Evolutionary conservation across 2,797 vertebrate genomes (phyloP), one percentile per base, ranked within the genome.

Genomic region (Salmo trutta): DNA sequence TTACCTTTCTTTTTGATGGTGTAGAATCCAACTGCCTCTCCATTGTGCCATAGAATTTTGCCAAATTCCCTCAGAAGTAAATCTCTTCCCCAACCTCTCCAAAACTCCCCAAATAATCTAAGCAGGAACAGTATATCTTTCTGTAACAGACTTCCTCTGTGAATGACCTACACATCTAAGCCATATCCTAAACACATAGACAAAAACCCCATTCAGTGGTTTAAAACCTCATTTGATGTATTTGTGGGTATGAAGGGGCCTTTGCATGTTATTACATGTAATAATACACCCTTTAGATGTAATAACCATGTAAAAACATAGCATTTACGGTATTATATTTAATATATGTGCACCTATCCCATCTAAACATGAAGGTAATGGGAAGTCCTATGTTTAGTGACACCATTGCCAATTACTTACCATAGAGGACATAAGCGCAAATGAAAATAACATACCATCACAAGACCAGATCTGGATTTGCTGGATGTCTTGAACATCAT

Each of bases 41-140:
- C 87, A 0, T 93, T 87, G 47, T 82, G 85, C 98, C 98, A 99
- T 82, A 98, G 85, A 83, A 99, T 94, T 84, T 97, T 98, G 81
- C 94, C 96, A 80, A 82, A 79, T 87, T 99, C 97, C 0, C 90
- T 93, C 79, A 83, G 85, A 99, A 99, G 86, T 91, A 87, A 54
- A 81, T 64, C 72, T 88, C 81, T 83, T 92, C 91, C 21, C 85
- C 88, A 7, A 90, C 78, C 90, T 90, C 87, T 98, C 97, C 83
- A 93, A 75, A 36, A 94, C 95, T 59, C 56, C n/a, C 19, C 8
- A 59, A 89, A 96, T 87, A 82, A 96, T 76, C 96, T 98, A 68
- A 99, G 95, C 87, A 98, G 89, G 90, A 97, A 98, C 76, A 99
- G 94, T 15, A 98, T 91, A 91, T 88, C 95, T 94, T 91, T 99